Conservation (phyloP, 2,888 invertebrate species). For the Phragmatobia fuliginosa region DNA sequence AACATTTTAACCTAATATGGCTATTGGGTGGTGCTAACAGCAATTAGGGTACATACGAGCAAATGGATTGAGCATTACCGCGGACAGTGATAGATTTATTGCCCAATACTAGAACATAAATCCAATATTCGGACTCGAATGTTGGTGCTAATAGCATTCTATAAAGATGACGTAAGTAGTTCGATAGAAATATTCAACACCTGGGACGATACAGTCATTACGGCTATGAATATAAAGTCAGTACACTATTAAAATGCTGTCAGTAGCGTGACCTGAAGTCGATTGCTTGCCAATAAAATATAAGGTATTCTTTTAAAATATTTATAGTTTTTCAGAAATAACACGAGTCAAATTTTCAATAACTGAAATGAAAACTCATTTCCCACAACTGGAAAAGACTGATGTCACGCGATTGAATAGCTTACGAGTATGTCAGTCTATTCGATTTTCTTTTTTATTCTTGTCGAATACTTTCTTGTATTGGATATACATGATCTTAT, state of each 20-base stretch:
- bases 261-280: conserved; percentile 67
- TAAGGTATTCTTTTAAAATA: conserved; percentile 62
- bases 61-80: conserved; percentile 85
- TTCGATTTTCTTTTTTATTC: conserved; percentile 56
- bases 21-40: conserved; percentile 84
- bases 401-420: conserved; percentile 70
- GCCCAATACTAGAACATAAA: conserved; percentile 62
- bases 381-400: conserved; percentile 53
- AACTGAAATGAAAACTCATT: conserved; percentile 66
- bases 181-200: conserved; percentile 44
- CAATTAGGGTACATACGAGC: conserved; percentile 83
- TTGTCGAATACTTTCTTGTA: conserved; percentile 61
- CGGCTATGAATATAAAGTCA: conserved; percentile 60
- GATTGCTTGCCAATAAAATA: conserved; percentile 66
- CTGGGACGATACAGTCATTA: conserved; percentile 77
- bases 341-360: conserved; percentile 61
- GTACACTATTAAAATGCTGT: conserved; percentile 66
- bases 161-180: conserved; percentile 59
- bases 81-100: conserved; percentile 84
- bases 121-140: conserved; percentile 27
- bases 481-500: conserved; percentile 71
- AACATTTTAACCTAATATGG: conserved; percentile 78
- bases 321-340: conserved; percentile 65
- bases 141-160: conserved; percentile 26
- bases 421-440: conserved; percentile 58